Evolutionary conservation across 2,113 vertebrate genomes (phyloP), one percentile per base, ranked within the genome.

Genomic region (Sigmodon hispidus): DNA sequence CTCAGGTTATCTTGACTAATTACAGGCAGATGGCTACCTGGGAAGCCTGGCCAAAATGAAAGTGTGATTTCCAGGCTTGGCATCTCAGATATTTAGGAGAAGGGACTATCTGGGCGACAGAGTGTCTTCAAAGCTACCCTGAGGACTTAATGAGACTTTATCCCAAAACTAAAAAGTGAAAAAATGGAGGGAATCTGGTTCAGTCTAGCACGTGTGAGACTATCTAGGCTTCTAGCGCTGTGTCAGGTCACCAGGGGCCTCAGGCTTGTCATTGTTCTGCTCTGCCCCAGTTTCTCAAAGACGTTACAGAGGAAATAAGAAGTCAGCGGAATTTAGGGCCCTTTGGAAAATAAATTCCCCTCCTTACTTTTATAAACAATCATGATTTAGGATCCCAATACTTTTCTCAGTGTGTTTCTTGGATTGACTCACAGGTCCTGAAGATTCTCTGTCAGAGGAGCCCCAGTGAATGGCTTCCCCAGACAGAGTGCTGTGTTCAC

Each of bases 381-480:
- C 89, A 36, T 72, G 50, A 75, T 59, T 92, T 87, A 48, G 59
- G 50, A 79, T 40, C 88, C 89, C 43, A 70, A 94, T 45, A 48
- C 19, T 75, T 94, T 93, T 87, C 73, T 26, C 65, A 88, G 31
- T 90, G 34, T 89, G 2, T 83, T 55, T 24, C 89, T 50, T 90
- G 90, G 50, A n/a, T 87, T 76, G 83, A 29, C 61, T 90, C 91
- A 34, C 96, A 99, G 99, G 98, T 99, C 80, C 98, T 99, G 95
- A 98, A 98, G 92, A 98, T 99, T 97, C 98, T 99, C 91, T 98
- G 98, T 84, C 96, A 94, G 90, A 96, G 99, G 97, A 98, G 98
- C 96, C 96, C 98, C 90, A 96, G 95, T 57, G 96, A 96, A 9
- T 95, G 99, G 84, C 98, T 99, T 95, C 97, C 93, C 15, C 99